A percentile compares a stretch with the other conserved stretches of the same genome.
Conservation (phyloP, 2,888 invertebrate species). For the Caenorhabditis afra region DNA sequence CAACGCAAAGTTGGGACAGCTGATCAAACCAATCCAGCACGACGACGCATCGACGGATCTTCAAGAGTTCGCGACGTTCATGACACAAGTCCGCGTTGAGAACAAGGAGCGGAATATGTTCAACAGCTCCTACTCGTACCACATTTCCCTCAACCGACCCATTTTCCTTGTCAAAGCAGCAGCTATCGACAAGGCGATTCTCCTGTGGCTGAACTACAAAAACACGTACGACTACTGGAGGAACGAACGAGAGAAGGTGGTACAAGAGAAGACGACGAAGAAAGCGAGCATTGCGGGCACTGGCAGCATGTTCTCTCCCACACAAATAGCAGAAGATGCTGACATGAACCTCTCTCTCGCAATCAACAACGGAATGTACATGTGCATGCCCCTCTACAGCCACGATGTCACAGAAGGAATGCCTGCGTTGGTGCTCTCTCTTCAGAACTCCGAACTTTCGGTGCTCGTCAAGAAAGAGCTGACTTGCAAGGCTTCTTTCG, state of each 20-base stretch:
- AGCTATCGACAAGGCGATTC: constrained; percentile 93
- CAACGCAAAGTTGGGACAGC: constrained; percentile 90
- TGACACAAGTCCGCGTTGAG: constrained; percentile 84
- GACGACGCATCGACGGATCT: constrained; percentile 98
- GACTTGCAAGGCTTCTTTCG: constrained; percentile 89
- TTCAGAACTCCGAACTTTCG: constrained; percentile 87
- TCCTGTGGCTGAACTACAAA: constrained; percentile 99
- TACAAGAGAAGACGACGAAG: constrained; percentile 43
- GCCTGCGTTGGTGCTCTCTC: constrained; percentile 91
- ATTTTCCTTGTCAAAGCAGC: constrained; percentile 96
- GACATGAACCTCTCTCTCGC: constrained; percentile 76
- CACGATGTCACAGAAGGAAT: constrained; percentile 69
- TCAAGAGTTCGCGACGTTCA: constrained; percentile 97
- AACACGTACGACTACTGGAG: constrained; percentile 99
- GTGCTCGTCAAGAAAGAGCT: constrained; percentile 87
- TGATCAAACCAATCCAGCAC: constrained; percentile 86
- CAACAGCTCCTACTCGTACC: constrained; percentile 65
- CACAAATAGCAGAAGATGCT: constrained; percentile 60
- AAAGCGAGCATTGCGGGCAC: constrained; percentile 13
- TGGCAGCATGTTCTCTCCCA: constrained; percentile 51
- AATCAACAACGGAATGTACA: constrained; percentile 78
- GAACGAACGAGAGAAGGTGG: constrained; percentile 85
- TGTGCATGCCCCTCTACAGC: constrained; percentile 78
- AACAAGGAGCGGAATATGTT: constrained; percentile 72
- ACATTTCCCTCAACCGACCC: constrained; percentile 91